Evolutionary conservation across 30 jellyfish, hydroid and myxozoan genomes (phyloP).

Genomic region (Haliclystus octoradiatus): DNA sequence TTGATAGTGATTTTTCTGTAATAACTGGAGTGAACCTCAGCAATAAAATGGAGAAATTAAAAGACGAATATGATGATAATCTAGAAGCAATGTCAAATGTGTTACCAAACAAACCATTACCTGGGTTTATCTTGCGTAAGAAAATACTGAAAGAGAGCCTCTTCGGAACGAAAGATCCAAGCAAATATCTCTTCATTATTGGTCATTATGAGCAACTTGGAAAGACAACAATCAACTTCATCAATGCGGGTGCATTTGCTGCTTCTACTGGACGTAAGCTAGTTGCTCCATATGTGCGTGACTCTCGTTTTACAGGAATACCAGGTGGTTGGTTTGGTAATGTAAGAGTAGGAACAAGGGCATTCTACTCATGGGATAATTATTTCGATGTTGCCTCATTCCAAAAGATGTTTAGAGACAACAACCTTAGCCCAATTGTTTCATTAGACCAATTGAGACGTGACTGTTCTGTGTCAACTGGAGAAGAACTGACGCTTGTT

Average conservation of each 20-base stretch:
- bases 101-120: too few relatives aligned
- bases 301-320: slow-evolving; percentile 86
- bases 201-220: slow-evolving; percentile 99
- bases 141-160: background rate
- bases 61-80: too few relatives aligned
- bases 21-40: too few relatives aligned
- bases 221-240: slow-evolving; percentile 61
- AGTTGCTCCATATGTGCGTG: slow-evolving; percentile 73
- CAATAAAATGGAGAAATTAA: too few relatives aligned
- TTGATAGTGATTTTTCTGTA: too few relatives aligned
- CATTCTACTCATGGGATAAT: slow-evolving; percentile 64
- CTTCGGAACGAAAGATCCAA: background rate
- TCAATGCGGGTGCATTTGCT: slow-evolving; percentile 80
- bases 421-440: slow-evolving; percentile 36
- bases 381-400: slow-evolving; percentile 47
- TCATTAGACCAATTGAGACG: slow-evolving; percentile 20
- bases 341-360: slow-evolving; percentile 51
- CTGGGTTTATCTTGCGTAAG: background rate
- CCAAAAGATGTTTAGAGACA: slow-evolving; percentile 16
- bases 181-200: slow-evolving; percentile 38
- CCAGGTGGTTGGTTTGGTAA: slow-evolving; percentile 86
- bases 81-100: too few relatives aligned
- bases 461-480: slow-evolving; percentile 24
- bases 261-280: slow-evolving; percentile 28
- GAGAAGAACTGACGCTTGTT: slow-evolving; percentile 23